phyloP scores from a whole-genome alignment of 2,888 invertebrate species.

The Diaperis boleti region DNA sequence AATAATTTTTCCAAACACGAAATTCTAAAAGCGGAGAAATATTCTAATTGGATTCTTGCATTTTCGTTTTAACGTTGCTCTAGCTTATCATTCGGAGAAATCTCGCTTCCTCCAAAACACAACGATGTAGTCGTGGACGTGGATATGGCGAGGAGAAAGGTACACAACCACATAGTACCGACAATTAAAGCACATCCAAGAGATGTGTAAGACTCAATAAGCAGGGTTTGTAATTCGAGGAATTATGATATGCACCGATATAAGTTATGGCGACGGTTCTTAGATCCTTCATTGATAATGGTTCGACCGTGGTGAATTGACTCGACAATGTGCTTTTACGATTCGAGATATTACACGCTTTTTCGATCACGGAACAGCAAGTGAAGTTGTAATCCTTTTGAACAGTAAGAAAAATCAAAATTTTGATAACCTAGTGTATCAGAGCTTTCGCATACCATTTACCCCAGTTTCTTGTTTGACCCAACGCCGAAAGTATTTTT shows the following conservation, averaged over 20 bases:
- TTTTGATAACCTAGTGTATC: too few species aligned
- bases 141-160: neutral
- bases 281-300: conserved; percentile 10
- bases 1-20: conserved; percentile 4
- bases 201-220: too few species aligned
- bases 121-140: too few species aligned
- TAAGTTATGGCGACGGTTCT: conserved; percentile 11
- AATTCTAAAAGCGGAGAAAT: neutral
- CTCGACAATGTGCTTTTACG: conserved; percentile 1
- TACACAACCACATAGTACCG: neutral
- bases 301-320: conserved; percentile 7
- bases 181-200: neutral
- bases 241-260: conserved; percentile 1
- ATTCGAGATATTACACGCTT: neutral
- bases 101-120: neutral
- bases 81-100: neutral
- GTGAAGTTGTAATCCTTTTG: too few species aligned
- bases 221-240: neutral
- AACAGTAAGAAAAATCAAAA: too few species aligned
- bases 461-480: too few species aligned
- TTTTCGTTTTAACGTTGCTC: too few species aligned
- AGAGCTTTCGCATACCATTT: too few species aligned
- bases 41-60: neutral
- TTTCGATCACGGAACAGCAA: too few species aligned
- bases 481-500: neutral